Evolutionary conservation across 2,113 vertebrate genomes (phyloP).

Genomic region (Leptodactylus fuscus): DNA sequence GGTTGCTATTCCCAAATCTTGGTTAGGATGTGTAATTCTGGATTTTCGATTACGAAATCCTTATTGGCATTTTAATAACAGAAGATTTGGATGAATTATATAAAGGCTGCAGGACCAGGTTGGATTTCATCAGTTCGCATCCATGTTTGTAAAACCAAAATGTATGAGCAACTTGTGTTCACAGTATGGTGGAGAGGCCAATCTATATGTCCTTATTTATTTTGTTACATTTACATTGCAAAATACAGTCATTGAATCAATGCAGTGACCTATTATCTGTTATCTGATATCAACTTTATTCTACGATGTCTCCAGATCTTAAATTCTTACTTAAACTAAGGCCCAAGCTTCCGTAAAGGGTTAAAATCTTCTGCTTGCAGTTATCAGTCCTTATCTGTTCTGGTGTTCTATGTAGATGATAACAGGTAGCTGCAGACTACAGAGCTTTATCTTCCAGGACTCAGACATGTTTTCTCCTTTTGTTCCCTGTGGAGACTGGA

Average conservation of each 20-base stretch:
- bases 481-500: not conserved
- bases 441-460: not conserved
- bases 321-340: not conserved
- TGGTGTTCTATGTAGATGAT: conserved; percentile 35
- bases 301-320: not conserved
- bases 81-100: conserved; percentile 12
- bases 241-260: not conserved
- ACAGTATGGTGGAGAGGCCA: not conserved
- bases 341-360: not conserved
- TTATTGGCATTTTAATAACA: conserved; percentile 30
- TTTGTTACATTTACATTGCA: not conserved
- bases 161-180: conserved; percentile 31
- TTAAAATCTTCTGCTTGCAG: not conserved
- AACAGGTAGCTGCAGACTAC: conserved; percentile 33
- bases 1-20: not conserved
- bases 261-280: not conserved
- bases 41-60: conserved; percentile 15
- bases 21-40: conserved; percentile 23
- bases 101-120: conserved; percentile 16
- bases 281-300: not conserved
- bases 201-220: not conserved
- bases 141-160: conserved; percentile 37
- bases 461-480: not conserved
- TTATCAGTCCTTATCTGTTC: conserved; percentile 16
- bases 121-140: conserved; percentile 37